These are phyloP conservation scores for Lasioglossum lativentre DNA, from an alignment of 2,888 invertebrate genomes.

Conservation along the genomic window DNA sequence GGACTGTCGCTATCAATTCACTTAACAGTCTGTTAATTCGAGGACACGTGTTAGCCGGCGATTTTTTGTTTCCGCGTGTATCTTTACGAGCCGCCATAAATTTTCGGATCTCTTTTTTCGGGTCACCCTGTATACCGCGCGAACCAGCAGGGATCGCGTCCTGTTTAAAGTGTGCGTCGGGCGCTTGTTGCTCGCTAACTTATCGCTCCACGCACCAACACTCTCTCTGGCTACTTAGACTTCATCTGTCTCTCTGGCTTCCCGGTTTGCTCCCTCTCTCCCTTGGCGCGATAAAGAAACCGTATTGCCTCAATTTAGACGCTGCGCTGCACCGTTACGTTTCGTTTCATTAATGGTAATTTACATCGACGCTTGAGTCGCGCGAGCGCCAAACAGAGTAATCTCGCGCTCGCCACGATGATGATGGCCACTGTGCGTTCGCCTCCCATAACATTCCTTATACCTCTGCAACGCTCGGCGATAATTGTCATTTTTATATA, in stretches of 20 bases:
- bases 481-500: not conserved
- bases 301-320: conserved; percentile 54
- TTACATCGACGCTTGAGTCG: conserved; percentile 46
- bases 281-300: conserved; percentile 37
- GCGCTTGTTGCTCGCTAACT: conserved; percentile 54
- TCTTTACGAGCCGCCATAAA: not conserved
- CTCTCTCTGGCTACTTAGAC: conserved; percentile 41
- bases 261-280: conserved; percentile 11
- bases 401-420: not conserved
- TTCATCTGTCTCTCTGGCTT: conserved; percentile 31
- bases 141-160: not conserved
- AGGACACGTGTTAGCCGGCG: not conserved
- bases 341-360: conserved; percentile 56
- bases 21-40: not conserved
- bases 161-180: conserved; percentile 41
- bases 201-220: conserved; percentile 53
- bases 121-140: conserved; percentile 22
- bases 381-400: conserved; percentile 19
- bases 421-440: not conserved
- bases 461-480: not conserved
- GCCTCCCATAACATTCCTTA: not conserved
- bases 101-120: not conserved
- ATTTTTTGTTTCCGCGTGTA: not conserved
- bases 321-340: conserved; percentile 45
- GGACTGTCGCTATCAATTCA: not conserved